These are phyloP conservation scores for Nannoperca obscura DNA, from an alignment of 2,797 vertebrate genomes.

Conservation along the genomic window DNA sequence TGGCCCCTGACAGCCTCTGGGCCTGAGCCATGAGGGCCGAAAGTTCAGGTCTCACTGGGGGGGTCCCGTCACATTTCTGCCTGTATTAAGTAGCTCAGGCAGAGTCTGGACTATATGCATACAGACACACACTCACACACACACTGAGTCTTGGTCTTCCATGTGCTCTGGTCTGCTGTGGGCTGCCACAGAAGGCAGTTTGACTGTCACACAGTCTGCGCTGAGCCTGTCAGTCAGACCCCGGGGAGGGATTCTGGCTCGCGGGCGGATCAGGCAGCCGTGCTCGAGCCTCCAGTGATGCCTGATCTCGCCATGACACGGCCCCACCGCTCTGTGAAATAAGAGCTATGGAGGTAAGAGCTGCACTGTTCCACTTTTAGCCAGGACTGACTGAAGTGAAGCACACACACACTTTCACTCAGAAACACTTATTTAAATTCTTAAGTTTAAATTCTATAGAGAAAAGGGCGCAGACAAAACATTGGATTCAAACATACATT, in stretches of 20 bases:
- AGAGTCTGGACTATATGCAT: slow-evolving; percentile 51
- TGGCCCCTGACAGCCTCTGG: slow-evolving; percentile 58
- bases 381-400: slow-evolving; percentile 7
- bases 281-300: slow-evolving; percentile 54
- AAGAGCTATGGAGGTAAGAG: slow-evolving; percentile 58
- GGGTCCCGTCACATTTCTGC: slow-evolving; percentile 66
- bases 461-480: slow-evolving; percentile 1
- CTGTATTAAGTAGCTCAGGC: slow-evolving; percentile 62
- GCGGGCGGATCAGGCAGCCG: slow-evolving; percentile 49
- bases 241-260: slow-evolving; percentile 56
- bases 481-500: background rate
- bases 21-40: slow-evolving; percentile 50
- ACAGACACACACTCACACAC: slow-evolving; percentile 23
- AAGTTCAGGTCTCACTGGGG: slow-evolving; percentile 75
- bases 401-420: background rate
- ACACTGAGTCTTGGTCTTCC: slow-evolving; percentile 37
- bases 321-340: slow-evolving; percentile 56
- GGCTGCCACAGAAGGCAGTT: slow-evolving; percentile 52
- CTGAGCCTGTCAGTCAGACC: slow-evolving; percentile 61
- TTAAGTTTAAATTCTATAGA: background rate
- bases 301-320: slow-evolving; percentile 56
- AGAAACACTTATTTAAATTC: background rate
- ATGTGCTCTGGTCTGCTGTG: slow-evolving; percentile 39
- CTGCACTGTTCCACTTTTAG: slow-evolving; percentile 47
- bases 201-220: slow-evolving; percentile 72